Evolutionary conservation across 1,140 invertebrate species (phyloP), one percentile per base, ranked within the genome.

Genomic region (Pogonomyrmex californicus): DNA sequence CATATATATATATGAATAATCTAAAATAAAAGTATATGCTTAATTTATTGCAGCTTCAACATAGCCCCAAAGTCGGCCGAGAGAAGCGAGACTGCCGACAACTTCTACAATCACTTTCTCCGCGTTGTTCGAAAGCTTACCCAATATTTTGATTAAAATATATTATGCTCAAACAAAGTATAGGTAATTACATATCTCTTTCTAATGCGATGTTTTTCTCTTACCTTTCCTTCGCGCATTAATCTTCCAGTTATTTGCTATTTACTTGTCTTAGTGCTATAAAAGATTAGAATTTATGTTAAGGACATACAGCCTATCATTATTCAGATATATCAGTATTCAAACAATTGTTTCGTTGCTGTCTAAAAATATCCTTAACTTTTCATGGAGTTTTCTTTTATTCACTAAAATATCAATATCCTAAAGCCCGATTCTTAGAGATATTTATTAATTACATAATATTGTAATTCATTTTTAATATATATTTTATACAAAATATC

Each of bases 341-440:
- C 71, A 88, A 90, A 91, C 71, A 86, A 90, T 86, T 88, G 87
- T 91, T 90, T 78, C 60, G 86, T 90, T 90, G 82, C 56, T 70
- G 87, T 90, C 78, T 88, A 90, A 88, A 87, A 91, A 91, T 90
- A 91, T 91, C 78, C 82, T 78, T 90, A 91, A 91, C 66, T 91
- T 76, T 88, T 49, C 73, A 76, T 88, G 58, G 73, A 86, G 77
- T 65, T 38, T 49, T 85, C n/a, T 79, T 87, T 86, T 86, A 88
- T 66, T 56, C 63, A 60, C 68, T 90, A 88, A 85, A 88, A 86
- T 86, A 90, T 86, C 60, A 79, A 73, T 86, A 60, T 71, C 38
- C 76, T 86, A 62, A 23, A 88, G 60, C 77, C 66, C 82, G 81
- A 82, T 65, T 56, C 82, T 56, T 70, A 90, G 38, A 73, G 51